Conservation (phyloP, 2,113 vertebrate species). For the Thymallus thymallus region DNA sequence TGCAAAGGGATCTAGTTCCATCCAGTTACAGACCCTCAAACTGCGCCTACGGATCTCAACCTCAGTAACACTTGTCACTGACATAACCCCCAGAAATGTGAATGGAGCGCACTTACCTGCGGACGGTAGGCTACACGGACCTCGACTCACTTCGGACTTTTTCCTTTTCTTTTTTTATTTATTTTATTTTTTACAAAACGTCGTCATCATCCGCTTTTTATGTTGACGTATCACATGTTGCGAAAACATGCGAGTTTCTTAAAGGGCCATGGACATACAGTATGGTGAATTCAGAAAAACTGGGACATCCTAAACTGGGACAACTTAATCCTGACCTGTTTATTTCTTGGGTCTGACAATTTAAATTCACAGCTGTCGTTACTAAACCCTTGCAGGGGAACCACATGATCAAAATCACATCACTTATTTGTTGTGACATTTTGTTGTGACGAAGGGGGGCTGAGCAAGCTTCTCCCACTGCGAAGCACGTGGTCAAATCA, state of each 20-base stretch:
- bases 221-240: constrained; percentile 79
- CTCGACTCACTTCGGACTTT: constrained; percentile 65
- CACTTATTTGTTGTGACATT: no score
- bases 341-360: no score
- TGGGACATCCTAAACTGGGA: no score
- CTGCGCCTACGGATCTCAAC: background rate
- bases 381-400: no score
- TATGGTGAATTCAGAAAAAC: no score
- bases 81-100: background rate
- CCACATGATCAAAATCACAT: no score
- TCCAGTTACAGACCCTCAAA: background rate
- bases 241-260: constrained; percentile 84
- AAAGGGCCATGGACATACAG: constrained; percentile 72
- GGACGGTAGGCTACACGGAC: constrained; percentile 40
- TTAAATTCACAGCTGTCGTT: no score
- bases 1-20: background rate
- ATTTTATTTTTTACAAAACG: constrained; percentile 75
- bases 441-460: no score
- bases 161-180: constrained; percentile 39
- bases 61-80: background rate
- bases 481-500: no score
- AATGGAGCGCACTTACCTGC: background rate
- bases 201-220: constrained; percentile 75
- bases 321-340: no score
- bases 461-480: no score